phyloP scores from a whole-genome alignment of 37 sponge, comb jelly and placozoan species.

The Aplysina aerophoba region DNA sequence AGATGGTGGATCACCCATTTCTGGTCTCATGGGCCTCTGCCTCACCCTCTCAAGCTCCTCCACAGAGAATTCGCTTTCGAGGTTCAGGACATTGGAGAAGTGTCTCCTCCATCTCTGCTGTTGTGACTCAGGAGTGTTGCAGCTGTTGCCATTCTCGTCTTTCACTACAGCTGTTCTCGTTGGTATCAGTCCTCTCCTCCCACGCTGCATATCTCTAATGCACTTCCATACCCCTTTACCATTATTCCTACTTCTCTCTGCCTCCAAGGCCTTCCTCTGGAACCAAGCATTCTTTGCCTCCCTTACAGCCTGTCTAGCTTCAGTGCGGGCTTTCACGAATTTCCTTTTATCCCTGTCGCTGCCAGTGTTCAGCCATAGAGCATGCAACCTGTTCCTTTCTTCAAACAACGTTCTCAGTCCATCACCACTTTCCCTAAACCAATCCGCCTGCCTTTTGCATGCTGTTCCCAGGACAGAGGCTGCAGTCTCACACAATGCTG shows the following conservation, averaged over 20 bases:
- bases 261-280: slow-evolving; percentile 42
- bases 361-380: slow-evolving; percentile 8
- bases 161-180: not conserved
- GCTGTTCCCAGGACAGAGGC: not conserved
- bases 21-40: not conserved
- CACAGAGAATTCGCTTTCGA: slow-evolving; percentile 39
- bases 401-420: not conserved
- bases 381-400: slow-evolving; percentile 18
- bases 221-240: slow-evolving; percentile 35
- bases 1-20: slow-evolving; percentile 18
- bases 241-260: slow-evolving; percentile 38
- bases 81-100: slow-evolving; percentile 6
- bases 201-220: slow-evolving; percentile 44
- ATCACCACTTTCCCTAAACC: not conserved
- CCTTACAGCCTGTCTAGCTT: slow-evolving; percentile 26
- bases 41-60: not conserved
- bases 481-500: not conserved
- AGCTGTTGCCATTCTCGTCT: slow-evolving; percentile 32
- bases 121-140: slow-evolving; percentile 12
- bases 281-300: slow-evolving; percentile 36
- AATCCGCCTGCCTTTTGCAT: slow-evolving; percentile 2
- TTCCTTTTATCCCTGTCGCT: slow-evolving; percentile 24
- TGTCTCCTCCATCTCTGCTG: slow-evolving; percentile 41
- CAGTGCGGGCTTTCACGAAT: not conserved
- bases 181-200: slow-evolving; percentile 45